Conservation (phyloP, 2,888 invertebrate species). For the Sminthurides aquaticus region DNA sequence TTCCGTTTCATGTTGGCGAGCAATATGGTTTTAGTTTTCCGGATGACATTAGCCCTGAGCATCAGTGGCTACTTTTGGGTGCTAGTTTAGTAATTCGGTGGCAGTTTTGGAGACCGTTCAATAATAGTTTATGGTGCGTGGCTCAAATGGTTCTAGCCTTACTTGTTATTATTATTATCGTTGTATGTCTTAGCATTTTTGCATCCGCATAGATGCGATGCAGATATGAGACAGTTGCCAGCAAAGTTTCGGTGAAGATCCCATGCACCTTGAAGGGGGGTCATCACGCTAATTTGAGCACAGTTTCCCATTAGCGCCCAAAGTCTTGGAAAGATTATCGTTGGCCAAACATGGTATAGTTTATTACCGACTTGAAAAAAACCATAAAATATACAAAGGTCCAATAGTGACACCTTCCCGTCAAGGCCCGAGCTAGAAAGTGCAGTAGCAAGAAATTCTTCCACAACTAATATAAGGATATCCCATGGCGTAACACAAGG, state of each 20-base stretch:
- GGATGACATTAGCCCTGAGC: neutral
- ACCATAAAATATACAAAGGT: too few relatives aligned
- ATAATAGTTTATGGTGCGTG: slow-evolving; percentile 17
- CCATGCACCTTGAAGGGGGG: too few relatives aligned
- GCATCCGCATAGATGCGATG: too few relatives aligned
- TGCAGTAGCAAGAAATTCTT: slow-evolving; percentile 20
- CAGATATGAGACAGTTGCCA: too few relatives aligned
- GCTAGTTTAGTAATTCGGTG: slow-evolving; percentile 15
- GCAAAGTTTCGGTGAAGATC: too few relatives aligned
- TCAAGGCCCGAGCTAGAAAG: too few relatives aligned
- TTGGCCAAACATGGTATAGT: too few relatives aligned
- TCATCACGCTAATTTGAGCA: too few relatives aligned
- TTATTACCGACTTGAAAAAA: too few relatives aligned
- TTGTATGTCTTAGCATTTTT: neutral
- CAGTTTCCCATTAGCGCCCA: too few relatives aligned
- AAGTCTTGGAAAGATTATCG: too few relatives aligned
- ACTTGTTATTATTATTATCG: neutral
- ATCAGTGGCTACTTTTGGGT: slow-evolving; percentile 16
- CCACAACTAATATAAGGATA: slow-evolving; percentile 16
- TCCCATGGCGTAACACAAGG: slow-evolving; percentile 18
- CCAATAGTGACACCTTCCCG: too few relatives aligned
- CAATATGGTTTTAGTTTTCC: slow-evolving; percentile 20
- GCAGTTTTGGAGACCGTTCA: slow-evolving; percentile 22
- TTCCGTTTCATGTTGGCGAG: neutral
- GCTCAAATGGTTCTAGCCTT: slow-evolving; percentile 8